Evolutionary conservation across 2,113 vertebrate species (phyloP), one percentile per base, ranked within the genome.

Genomic region (Fulica atra): DNA sequence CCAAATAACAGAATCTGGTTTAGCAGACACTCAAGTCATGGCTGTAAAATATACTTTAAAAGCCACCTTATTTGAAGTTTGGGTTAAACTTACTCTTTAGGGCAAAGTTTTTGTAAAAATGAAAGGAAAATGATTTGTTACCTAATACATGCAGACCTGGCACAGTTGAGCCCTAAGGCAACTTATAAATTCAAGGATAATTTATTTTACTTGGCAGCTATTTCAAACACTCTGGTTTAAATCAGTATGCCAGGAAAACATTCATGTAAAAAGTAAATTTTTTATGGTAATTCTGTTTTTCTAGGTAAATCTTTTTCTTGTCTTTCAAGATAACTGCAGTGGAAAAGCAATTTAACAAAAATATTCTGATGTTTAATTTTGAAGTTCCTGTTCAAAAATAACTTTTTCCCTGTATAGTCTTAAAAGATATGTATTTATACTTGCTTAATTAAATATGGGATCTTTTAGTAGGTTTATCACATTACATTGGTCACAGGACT

Each of bases 171-270:
- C 93, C 90, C 84, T 85, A 68, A 95, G 92, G 81, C 97, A 95
- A 91, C 89, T 95, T 96, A 89, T 88, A 95, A 97, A 95, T 96
- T 96, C 81, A 97, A 91, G 87, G 65, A 79, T 98, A 98, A 98
- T 98, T 92, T 97, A 95, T 98, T 99, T 98, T 97, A 83, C 56
- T 97, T 98, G 97, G 97, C 97, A 98, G 63, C 81, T 89, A 79
- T 97, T 96, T 97, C 89, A 98, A 94, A 96, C 81, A 48, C 90
- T 96, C 90, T 86, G 74, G 46, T 79, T 93, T 96, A 97, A 95
- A 93, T 72, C 84, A 44, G 33, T 91, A 79, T 94, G 90, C 96
- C 96, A 98, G 89, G 66, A 95, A 96, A 96, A 81, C 36, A 83
- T 61, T 90, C 35, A 57, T 91, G 56, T 93, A 78, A 97, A 88